A percentile compares a stretch with the other conserved stretches of the same genome.
phyloP scores from a whole-genome alignment of 2,888 invertebrate species.

The Spilarctia lutea region DNA sequence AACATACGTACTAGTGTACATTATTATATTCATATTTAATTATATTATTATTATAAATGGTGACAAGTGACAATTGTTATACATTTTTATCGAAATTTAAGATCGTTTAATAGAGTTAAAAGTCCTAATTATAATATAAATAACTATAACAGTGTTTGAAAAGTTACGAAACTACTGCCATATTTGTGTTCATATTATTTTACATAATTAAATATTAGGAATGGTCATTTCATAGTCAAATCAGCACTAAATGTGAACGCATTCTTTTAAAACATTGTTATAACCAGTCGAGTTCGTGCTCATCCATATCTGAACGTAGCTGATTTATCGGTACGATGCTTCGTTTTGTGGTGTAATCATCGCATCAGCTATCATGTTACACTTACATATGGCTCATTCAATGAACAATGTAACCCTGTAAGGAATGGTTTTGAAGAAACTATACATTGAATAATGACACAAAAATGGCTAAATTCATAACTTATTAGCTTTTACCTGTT shows the following conservation, averaged over 20 bases:
- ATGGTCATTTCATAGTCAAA: background rate
- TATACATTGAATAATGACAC: no score
- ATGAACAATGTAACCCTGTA: background rate
- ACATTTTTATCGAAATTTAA: no score
- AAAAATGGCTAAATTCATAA: no score
- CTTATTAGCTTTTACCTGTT: no score
- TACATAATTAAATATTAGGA: background rate
- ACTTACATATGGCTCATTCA: background rate
- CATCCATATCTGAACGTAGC: background rate
- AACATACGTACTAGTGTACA: no score
- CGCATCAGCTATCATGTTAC: constrained; percentile 1
- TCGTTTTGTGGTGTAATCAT: background rate
- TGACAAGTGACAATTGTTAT: no score
- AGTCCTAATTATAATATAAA: no score
- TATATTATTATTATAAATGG: no score
- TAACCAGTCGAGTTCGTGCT: background rate
- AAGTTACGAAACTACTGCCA: background rate
- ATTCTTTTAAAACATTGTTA: background rate
- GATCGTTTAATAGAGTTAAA: no score
- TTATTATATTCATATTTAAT: no score
- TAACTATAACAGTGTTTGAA: background rate
- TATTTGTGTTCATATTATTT: background rate
- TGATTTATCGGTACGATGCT: background rate
- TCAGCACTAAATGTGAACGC: background rate
- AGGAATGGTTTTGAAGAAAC: background rate